These are phyloP conservation scores for Vultur gryphus DNA, from an alignment of 2,797 vertebrate genomes.

Conservation along the genomic window DNA sequence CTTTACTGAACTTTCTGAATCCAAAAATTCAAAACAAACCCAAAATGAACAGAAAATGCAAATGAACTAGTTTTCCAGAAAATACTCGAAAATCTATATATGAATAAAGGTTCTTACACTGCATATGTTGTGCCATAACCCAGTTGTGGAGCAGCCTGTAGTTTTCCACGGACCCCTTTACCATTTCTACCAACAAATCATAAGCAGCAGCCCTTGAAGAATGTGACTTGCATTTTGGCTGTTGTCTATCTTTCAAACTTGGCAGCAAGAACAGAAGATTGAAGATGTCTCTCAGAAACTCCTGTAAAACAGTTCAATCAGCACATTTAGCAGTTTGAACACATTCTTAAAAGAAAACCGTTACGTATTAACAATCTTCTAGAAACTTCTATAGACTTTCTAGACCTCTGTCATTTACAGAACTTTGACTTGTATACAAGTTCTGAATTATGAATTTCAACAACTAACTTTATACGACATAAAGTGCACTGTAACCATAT, in stretches of 20 bases:
- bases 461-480: not conserved
- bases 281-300: conserved; percentile 95
- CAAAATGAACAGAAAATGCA: not conserved
- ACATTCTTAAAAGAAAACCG: not conserved
- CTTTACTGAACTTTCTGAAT: not conserved
- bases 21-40: not conserved
- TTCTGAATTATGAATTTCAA: not conserved
- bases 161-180: conserved; percentile 95
- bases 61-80: not conserved
- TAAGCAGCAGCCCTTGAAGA: conserved; percentile 95
- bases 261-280: conserved; percentile 96
- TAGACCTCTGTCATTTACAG: not conserved
- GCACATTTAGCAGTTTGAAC: not conserved
- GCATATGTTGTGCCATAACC: conserved; percentile 99
- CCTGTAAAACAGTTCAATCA: conserved; percentile 70
- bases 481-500: not conserved
- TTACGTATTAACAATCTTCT: not conserved
- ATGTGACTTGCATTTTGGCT: conserved; percentile 97
- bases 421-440: not conserved
- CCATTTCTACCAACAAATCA: conserved; percentile 95
- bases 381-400: not conserved
- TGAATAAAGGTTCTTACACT: conserved; percentile 80
- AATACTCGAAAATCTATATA: not conserved
- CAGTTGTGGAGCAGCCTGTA: conserved; percentile 98
- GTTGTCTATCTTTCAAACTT: conserved; percentile 92